A percentile compares a stretch with the other conserved stretches of the same genome.
Evolutionary conservation across 1,140 invertebrate species (phyloP).

Genomic region (Habropoda laboriosa): DNA sequence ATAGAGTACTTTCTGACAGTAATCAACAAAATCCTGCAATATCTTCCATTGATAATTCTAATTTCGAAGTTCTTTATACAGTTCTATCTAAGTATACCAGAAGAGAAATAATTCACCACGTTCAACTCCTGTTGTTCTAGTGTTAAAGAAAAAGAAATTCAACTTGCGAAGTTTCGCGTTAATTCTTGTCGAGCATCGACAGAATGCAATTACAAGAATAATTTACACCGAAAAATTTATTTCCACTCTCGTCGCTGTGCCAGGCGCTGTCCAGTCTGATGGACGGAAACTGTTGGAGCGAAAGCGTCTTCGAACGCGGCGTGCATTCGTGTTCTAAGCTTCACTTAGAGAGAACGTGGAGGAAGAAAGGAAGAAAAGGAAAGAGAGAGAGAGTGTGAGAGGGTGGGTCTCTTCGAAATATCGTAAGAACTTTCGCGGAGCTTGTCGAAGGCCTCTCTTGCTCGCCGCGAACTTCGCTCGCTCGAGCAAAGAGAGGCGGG

Average conservation of each 20-base stretch:
- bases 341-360: not conserved
- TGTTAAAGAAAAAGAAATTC: not conserved
- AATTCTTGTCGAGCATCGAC: no score
- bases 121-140: no score
- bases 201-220: not conserved
- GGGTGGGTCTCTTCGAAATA: slow-evolving; percentile 59
- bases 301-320: slow-evolving; percentile 25
- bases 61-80: no score
- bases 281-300: slow-evolving; percentile 40
- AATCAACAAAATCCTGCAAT: no score
- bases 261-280: slow-evolving; percentile 3
- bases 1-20: no score
- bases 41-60: no score
- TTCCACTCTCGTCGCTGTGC: not conserved
- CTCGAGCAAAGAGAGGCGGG: not conserved
- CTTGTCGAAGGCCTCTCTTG: slow-evolving; percentile 54
- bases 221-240: slow-evolving; percentile 9
- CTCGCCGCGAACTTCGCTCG: slow-evolving; percentile 41
- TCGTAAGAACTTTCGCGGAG: slow-evolving; percentile 66
- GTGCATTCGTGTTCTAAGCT: slow-evolving; percentile 43
- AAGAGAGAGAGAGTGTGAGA: not conserved
- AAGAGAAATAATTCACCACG: no score
- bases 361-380: not conserved
- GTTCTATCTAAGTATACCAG: no score
- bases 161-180: not conserved